Percentiles rank a stretch among this genome's conserved stretches.
Evolutionary conservation across 37 sponge, comb jelly and placozoan genomes (phyloP).

Genomic region (Cladorhizidae sp.): DNA sequence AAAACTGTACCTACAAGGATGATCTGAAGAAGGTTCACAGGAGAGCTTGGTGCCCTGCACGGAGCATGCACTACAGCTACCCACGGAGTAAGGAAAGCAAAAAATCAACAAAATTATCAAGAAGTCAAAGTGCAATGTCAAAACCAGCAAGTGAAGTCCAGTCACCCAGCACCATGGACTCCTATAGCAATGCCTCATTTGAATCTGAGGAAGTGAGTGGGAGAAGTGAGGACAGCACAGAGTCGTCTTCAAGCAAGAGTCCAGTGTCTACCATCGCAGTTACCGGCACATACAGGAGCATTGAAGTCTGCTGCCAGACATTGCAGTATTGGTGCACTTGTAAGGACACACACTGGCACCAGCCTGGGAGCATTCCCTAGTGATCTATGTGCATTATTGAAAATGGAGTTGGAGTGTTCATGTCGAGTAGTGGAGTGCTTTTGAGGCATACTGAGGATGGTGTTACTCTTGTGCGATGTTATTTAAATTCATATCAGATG

Average conservation of each 20-base stretch:
- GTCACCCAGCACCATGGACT: background rate
- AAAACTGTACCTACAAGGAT: constrained; percentile 3
- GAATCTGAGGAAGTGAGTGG: background rate
- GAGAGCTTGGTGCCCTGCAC: constrained; percentile 72
- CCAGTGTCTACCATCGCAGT: background rate
- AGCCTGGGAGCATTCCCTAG: no score
- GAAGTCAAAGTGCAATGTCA: background rate
- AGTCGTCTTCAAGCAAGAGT: background rate
- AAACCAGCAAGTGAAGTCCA: background rate
- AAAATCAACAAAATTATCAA: background rate
- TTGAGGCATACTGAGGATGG: no score
- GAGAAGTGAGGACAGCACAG: background rate
- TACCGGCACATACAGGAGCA: constrained; percentile 34
- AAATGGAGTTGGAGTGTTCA: no score
- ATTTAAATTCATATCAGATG: no score
- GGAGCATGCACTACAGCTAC: constrained; percentile 56
- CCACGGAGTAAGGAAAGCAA: constrained; percentile 7
- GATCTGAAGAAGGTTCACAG: constrained; percentile 16
- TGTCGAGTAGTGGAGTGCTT: no score
- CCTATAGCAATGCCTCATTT: background rate
- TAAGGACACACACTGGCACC: constrained; percentile 13
- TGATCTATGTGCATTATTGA: no score
- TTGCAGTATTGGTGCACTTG: constrained; percentile 82
- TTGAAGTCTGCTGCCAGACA: constrained; percentile 85
- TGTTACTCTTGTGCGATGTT: no score